These are phyloP conservation scores for Nephrotoma flavescens DNA, from an alignment of 2,888 invertebrate genomes.

Conservation along the genomic window DNA sequence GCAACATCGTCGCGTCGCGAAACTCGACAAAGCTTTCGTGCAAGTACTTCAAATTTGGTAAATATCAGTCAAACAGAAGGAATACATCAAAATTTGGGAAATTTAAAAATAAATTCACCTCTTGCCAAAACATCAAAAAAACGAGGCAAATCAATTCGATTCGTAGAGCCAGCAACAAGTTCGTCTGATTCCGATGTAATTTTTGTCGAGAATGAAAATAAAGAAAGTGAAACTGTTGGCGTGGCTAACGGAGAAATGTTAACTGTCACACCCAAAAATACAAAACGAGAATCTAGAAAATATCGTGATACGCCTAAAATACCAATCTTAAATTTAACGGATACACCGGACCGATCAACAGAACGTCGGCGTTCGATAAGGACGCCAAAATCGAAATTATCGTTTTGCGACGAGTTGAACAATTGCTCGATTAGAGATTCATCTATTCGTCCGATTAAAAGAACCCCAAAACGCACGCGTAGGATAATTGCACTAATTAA, in stretches of 20 bases:
- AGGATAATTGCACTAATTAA: background rate
- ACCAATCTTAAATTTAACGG: background rate
- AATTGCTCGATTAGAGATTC: background rate
- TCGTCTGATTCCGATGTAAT: background rate
- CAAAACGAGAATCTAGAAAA: background rate
- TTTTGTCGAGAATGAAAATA: background rate
- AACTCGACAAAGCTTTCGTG: background rate
- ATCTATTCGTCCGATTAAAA: background rate
- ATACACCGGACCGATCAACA: background rate
- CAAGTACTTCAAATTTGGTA: background rate
- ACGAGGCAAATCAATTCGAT: background rate
- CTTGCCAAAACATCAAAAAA: background rate
- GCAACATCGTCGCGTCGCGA: background rate
- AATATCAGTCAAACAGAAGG: background rate
- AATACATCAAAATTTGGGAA: background rate
- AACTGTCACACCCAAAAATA: background rate
- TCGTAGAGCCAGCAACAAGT: background rate
- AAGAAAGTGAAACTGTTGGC: background rate
- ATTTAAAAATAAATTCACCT: background rate
- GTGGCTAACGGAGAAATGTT: background rate
- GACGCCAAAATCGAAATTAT: background rate
- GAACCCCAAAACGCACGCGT: background rate
- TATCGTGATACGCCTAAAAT: background rate
- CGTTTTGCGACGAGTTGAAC: background rate
- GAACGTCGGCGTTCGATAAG: background rate